Base-by-base conservation (phyloP, 2,113 vertebrate species). In the Neolamprologus kungweensis region DNA sequence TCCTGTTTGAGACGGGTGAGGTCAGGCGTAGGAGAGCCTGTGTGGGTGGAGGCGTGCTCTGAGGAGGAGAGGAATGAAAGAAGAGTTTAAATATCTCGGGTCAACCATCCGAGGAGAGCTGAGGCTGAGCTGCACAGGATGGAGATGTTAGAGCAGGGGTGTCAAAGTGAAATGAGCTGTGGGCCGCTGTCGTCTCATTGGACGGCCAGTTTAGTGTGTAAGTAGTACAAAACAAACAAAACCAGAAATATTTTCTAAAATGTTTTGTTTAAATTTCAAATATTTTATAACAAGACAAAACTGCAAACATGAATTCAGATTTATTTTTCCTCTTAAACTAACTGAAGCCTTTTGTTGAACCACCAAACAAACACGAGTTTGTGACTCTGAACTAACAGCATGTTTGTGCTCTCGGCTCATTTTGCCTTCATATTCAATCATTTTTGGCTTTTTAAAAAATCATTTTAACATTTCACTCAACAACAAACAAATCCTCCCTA, bases 191-290 rank as follows among this genome's bases (percentile, higher is more conserved):
- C 16, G 9, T n/a, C 31, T 63, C 16, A 63, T 63, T 35, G 58
- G 58, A 35, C 2, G 17, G 58, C 58, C 31, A 5, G 0, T 65
- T 65, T 0, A 35, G 60, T 65, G 60, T 35, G 4, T 0, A 63
- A 5, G 31, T 65, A 35, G 0, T 12, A 35, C 4, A 65, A 60
- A 60, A 31, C 26, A 35, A 65, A 35, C 31, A 63, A 63, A 65
- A 65, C 2, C 6, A 35, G 31, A 65, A 65, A 35, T 35, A n/a
- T 12, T 33, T 60, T 35, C 9, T 12, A 35, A 65, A 63, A 65
- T 7, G 31, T 65, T 65, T 65, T 65, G 60, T 35, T 63, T 11
- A 12, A n/a, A 37, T 65, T 37, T 65, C 9, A 65, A 65, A 35
- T 63, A 2, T 63, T 63, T 0, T 35, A 0, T 5, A 63, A 65